A percentile compares a stretch with the other conserved stretches of the same genome.
phyloP scores from a whole-genome alignment of 2,113 vertebrate species.

The Heterocephalus glaber region DNA sequence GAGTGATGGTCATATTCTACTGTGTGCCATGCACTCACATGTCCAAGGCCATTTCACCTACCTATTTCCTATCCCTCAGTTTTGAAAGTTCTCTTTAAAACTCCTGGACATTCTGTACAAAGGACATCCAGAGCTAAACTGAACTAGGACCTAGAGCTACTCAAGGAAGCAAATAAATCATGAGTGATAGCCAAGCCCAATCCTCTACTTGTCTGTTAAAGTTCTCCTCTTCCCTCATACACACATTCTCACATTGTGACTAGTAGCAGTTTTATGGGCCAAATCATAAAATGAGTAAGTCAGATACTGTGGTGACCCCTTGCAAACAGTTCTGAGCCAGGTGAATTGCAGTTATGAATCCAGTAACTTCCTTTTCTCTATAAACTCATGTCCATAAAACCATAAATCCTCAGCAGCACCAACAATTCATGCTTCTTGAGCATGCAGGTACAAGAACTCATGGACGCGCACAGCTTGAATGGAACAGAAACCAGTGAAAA shows the following conservation, averaged over 20 bases:
- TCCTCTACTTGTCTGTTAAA: background rate
- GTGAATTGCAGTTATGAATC: background rate
- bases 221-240: background rate
- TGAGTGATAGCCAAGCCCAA: background rate
- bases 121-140: background rate
- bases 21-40: background rate
- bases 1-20: background rate
- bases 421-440: background rate
- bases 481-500: background rate
- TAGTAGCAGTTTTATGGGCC: background rate
- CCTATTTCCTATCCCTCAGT: background rate
- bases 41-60: background rate
- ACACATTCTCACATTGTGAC: background rate
- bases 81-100: slow-evolving; percentile 24
- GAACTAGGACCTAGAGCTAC: background rate
- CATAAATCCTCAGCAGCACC: background rate
- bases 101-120: slow-evolving; percentile 23
- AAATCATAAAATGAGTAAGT: slow-evolving; percentile 1
- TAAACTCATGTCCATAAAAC: background rate
- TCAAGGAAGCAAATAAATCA: slow-evolving; percentile 4
- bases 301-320: background rate
- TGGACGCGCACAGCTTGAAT: background rate
- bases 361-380: background rate
- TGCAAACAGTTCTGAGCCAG: background rate
- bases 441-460: background rate